Evolutionary conservation across 2,113 vertebrate genomes (phyloP), one percentile per base, ranked within the genome.

Genomic region (Tinamus guttatus): DNA sequence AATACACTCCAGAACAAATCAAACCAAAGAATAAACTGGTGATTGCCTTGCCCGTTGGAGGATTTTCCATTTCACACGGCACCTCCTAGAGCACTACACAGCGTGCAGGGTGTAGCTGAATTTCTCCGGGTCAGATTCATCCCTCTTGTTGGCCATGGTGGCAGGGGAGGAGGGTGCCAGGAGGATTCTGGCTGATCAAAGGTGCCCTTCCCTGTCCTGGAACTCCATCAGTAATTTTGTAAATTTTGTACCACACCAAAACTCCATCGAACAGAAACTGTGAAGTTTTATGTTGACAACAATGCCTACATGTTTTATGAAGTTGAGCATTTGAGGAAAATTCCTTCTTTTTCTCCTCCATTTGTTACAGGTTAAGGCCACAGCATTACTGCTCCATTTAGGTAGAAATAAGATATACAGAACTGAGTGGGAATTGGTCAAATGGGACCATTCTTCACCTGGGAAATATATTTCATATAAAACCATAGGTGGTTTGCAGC

Each of bases 41-140:
- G n/a, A 83, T 69, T 91, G 73, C 80, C 87, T n/a, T 68, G 25
- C 32, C 28, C 18, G 28, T 32, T 58, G 54, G 30, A 93, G 84
- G 94, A 82, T 59, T 90, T 93, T 87, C 62, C 88, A 91, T 91
- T 96, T 95, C 87, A 73, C 73, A 51, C 75, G 86, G 47, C 69
- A 93, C 90, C 86, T 88, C 85, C 79, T 68, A 90, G 73, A 81
- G 77, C 64, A 76, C 87, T 81, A 75, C 85, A 93, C 68, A 62
- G 83, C 75, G 28, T 30, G 54, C 68, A 65, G 83, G 78, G 28
- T 17, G 28, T 30, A 17, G 89, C 54, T 88, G 86, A 75, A 56
- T 84, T 91, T 77, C 24, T 63, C 60, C 62, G 84, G 85, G 68
- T 28, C 30, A 91, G 91, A 94, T 83, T 92, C 84, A 73, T 80